Conservation (phyloP, 2,113 vertebrate species). For the Passerina amoena region DNA sequence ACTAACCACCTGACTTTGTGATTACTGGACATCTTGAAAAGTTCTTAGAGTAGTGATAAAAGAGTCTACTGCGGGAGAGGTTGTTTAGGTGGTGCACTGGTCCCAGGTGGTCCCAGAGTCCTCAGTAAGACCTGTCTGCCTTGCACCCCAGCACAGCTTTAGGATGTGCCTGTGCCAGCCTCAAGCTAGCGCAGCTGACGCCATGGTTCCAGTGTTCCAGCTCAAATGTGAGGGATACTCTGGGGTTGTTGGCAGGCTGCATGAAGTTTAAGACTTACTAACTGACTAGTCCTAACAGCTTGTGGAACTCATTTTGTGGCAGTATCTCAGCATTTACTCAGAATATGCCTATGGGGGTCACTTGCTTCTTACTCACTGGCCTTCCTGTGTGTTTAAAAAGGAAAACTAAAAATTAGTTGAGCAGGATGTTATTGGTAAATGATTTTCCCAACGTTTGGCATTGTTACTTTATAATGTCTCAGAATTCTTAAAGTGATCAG, state of each 20-base stretch:
- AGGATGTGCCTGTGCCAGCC: background rate
- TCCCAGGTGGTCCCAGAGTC: background rate
- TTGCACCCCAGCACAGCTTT: background rate
- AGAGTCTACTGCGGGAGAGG: background rate
- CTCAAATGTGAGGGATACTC: accelerated
- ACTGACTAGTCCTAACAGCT: background rate
- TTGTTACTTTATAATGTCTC: background rate
- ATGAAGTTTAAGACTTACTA: background rate
- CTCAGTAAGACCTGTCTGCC: background rate
- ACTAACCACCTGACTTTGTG: background rate
- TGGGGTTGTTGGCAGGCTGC: background rate
- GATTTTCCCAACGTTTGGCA: background rate
- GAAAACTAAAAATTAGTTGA: background rate
- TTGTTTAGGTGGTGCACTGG: background rate
- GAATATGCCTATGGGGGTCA: background rate
- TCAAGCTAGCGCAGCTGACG: background rate
- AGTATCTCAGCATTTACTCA: background rate
- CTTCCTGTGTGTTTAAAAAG: background rate
- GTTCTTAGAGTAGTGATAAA: background rate
- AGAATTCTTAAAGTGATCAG: background rate
- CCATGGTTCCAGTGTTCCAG: accelerated
- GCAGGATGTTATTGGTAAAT: background rate
- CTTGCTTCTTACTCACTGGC: background rate
- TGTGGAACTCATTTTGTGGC: background rate
- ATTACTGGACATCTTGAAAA: background rate